A percentile compares a stretch with the other conserved stretches of the same genome.
These are phyloP conservation scores for Terebella lapidaria DNA, from an alignment of 2,888 invertebrate species.

Conservation along the genomic window DNA sequence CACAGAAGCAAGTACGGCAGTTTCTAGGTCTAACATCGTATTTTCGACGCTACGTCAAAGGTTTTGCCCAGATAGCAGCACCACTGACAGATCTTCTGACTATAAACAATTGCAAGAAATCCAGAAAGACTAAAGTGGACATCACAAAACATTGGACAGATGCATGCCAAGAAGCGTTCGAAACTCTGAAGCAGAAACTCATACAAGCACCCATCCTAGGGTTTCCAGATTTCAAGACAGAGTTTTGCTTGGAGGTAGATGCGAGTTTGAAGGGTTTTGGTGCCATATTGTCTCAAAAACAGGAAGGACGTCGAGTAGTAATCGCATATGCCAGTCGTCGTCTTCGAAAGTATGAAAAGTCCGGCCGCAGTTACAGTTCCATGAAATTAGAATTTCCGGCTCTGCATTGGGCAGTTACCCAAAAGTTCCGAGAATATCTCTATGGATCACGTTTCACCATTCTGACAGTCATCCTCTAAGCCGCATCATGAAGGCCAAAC, in stretches of 20 bases:
- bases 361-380: neutral
- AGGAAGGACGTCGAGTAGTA: neutral
- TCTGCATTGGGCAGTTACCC: no score
- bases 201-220: neutral
- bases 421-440: no score
- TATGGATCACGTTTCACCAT: no score
- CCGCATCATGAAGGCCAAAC: no score
- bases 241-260: neutral
- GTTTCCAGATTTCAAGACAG: neutral
- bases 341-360: neutral
- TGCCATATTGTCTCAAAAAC: neutral
- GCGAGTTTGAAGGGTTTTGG: neutral
- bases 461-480: no score
- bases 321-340: neutral
- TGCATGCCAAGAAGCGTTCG: neutral
- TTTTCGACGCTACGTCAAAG: neutral
- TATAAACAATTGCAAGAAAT: neutral
- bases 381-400: neutral
- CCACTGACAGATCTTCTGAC: neutral
- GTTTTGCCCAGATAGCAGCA: neutral
- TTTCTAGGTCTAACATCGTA: neutral
- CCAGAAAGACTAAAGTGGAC: neutral
- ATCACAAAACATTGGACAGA: neutral
- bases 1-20: neutral
- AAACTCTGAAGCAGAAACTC: neutral